Evolutionary conservation across 1,140 invertebrate species (phyloP).

Genomic region (Sitobion miscanthi): DNA sequence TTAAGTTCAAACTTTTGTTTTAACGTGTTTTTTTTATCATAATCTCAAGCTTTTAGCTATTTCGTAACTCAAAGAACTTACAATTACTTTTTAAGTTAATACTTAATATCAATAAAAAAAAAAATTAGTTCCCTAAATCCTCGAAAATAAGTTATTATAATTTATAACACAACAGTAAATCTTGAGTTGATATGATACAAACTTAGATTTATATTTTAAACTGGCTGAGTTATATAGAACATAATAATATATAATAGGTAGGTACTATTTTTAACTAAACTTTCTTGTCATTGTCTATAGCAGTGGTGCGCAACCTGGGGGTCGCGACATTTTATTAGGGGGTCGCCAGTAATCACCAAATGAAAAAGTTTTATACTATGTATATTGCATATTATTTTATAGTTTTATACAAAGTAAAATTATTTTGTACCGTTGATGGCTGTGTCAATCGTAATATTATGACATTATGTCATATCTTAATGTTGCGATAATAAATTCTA

Average conservation of each 20-base stretch:
- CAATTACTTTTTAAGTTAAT: constrained; percentile 7
- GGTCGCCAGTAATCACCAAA: too few relatives aligned
- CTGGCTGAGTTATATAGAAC: background rate
- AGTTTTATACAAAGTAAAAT: too few relatives aligned
- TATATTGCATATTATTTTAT: too few relatives aligned
- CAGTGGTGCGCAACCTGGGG: too few relatives aligned
- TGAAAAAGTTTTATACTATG: too few relatives aligned
- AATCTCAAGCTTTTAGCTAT: background rate
- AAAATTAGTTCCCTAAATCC: background rate
- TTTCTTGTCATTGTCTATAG: background rate
- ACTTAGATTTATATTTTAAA: background rate
- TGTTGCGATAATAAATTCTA: too few relatives aligned
- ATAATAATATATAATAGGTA: background rate
- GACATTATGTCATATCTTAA: too few relatives aligned
- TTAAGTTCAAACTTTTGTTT: background rate
- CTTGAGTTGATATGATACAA: background rate
- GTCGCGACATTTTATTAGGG: too few relatives aligned
- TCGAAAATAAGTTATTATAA: background rate
- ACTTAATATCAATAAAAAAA: background rate
- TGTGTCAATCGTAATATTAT: too few relatives aligned
- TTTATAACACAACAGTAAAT: background rate
- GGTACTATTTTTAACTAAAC: background rate
- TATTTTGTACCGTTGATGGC: too few relatives aligned
- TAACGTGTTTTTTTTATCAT: background rate
- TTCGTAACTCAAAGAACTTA: background rate